These are phyloP conservation scores for Melanocharis versteri DNA, from an alignment of 2,113 vertebrate genomes.

Conservation along the genomic window DNA sequence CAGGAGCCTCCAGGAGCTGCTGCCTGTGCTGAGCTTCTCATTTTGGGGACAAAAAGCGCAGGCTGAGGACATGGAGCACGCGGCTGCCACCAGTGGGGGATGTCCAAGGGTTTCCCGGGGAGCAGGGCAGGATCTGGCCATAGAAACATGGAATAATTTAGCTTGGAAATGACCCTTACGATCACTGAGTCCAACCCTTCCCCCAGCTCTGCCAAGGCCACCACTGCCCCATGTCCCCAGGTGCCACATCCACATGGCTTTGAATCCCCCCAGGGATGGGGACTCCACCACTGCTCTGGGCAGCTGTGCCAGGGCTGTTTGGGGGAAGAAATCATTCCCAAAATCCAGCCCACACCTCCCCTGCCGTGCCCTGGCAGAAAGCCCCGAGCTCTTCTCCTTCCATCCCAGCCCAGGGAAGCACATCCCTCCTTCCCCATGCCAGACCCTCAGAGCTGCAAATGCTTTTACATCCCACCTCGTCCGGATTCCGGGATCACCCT, in stretches of 20 bases:
- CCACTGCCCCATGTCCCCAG: not conserved
- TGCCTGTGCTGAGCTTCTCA: not conserved
- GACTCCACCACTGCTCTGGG: not conserved
- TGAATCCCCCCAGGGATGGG: not conserved
- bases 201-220: not conserved
- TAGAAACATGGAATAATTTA: not conserved
- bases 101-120: not conserved
- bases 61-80: fast-evolving
- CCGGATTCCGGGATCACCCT: fast-evolving
- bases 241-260: not conserved
- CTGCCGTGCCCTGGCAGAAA: not conserved
- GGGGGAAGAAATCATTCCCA: not conserved
- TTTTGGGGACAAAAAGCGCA: fast-evolving
- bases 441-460: fast-evolving
- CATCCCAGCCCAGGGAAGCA: fast-evolving
- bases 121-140: not conserved
- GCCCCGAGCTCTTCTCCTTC: not conserved
- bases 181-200: not conserved
- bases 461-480: fast-evolving
- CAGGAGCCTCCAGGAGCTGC: not conserved
- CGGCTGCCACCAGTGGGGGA: fast-evolving
- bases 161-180: not conserved
- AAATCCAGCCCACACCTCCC: not conserved
- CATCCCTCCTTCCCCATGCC: fast-evolving
- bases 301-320: not conserved